Evolutionary conservation across 2,888 invertebrate species (phyloP).

Genomic region (Dasypogon diadema): DNA sequence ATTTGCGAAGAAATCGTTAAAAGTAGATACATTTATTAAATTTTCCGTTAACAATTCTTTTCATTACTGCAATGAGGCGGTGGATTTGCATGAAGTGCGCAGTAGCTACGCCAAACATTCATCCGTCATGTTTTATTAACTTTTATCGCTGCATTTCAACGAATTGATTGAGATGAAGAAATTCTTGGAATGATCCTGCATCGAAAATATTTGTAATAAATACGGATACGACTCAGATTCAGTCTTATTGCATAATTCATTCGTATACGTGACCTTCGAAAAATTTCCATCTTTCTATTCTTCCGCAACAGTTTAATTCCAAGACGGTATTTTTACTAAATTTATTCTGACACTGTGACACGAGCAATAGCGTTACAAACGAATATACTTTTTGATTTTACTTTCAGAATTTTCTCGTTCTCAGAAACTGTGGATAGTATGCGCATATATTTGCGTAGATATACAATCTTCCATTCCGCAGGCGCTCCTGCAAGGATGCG

Average conservation of each 20-base stretch:
- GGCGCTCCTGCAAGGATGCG: background rate
- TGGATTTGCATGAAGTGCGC: too few relatives aligned
- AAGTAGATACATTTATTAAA: background rate
- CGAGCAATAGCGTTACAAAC: background rate
- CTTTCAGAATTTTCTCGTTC: background rate
- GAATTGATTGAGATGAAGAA: too few relatives aligned
- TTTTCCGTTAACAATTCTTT: background rate
- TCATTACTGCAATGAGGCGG: too few relatives aligned
- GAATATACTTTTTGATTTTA: background rate
- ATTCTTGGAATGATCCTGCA: background rate
- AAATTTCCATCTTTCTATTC: conserved; percentile 16
- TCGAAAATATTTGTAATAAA: background rate
- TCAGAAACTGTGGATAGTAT: background rate
- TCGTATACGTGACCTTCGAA: background rate
- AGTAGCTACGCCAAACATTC: too few relatives aligned
- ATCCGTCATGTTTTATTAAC: too few relatives aligned
- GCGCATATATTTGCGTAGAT: background rate
- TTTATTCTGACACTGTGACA: background rate
- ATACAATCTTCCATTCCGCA: background rate
- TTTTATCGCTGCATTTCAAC: too few relatives aligned
- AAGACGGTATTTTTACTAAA: background rate
- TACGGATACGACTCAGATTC: background rate
- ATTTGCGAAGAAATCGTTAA: conserved; percentile 24
- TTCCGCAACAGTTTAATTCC: conserved; percentile 13
- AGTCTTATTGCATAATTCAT: conserved; percentile 6